These are phyloP conservation scores for Pemphigus obesinymphae DNA, from an alignment of 1,140 invertebrate genomes.

Conservation along the genomic window DNA sequence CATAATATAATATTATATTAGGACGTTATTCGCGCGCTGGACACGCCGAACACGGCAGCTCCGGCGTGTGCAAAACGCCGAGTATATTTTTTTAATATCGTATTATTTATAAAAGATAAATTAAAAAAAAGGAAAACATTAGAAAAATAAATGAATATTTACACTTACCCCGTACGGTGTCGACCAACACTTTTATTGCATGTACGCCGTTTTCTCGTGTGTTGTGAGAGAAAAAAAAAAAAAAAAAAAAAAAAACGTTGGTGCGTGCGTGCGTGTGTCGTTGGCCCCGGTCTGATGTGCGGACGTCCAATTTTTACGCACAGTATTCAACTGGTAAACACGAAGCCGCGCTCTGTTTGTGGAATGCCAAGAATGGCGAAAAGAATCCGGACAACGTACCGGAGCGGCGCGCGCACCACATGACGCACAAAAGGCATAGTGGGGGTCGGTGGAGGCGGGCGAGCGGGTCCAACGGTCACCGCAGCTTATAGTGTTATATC, in stretches of 20 bases:
- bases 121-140: too few relatives aligned
- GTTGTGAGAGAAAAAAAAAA: neutral
- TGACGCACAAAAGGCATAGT: conserved; percentile 14
- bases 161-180: conserved; percentile 17
- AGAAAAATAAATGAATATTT: too few relatives aligned
- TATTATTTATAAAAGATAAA: too few relatives aligned
- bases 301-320: conserved; percentile 47
- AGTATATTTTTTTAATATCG: too few relatives aligned
- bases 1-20: too few relatives aligned
- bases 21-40: too few relatives aligned
- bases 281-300: conserved; percentile 14
- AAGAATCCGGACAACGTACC: conserved; percentile 89
- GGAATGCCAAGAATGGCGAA: conserved; percentile 91
- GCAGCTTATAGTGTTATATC: conserved; percentile 14
- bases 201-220: too few relatives aligned
- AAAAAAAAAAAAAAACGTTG: neutral
- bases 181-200: too few relatives aligned
- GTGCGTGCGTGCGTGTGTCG: conserved; percentile 18
- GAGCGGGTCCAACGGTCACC: conserved; percentile 23
- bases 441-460: neutral
- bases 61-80: too few relatives aligned
- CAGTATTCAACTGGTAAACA: conserved; percentile 69
- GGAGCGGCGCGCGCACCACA: conserved; percentile 62
- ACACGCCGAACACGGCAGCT: too few relatives aligned
- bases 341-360: conserved; percentile 76